Evolutionary conservation across 2,888 invertebrate genomes (phyloP).

Genomic region (Pecten maximus): DNA sequence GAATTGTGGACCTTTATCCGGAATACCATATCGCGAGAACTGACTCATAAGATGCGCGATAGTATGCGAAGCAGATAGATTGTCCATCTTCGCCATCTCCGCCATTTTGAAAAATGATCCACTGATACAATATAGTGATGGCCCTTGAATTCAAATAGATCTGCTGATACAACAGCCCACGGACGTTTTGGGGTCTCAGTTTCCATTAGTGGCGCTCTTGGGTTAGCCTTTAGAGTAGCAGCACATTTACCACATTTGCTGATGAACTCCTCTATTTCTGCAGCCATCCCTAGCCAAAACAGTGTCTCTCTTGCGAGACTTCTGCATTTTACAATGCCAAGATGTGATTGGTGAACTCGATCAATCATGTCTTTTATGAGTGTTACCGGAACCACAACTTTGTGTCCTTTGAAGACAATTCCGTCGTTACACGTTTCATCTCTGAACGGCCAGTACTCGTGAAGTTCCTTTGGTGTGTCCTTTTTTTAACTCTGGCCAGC

Average conservation of each 20-base stretch:
- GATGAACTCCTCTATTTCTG: constrained; percentile 48
- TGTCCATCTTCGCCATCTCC: no score
- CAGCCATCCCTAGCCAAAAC: constrained; percentile 53
- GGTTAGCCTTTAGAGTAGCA: constrained; percentile 38
- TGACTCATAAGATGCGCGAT: no score
- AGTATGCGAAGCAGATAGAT: no score
- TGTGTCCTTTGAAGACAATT: constrained; percentile 50
- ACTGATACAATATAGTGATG: constrained; percentile 50
- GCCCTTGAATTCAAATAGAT: constrained; percentile 54
- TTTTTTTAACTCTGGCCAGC: constrained; percentile 54
- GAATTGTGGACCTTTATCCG: no score
- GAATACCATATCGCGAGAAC: no score
- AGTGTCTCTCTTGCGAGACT: constrained; percentile 50
- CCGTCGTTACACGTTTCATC: constrained; percentile 55
- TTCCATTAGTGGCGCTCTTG: constrained; percentile 51
- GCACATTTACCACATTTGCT: constrained; percentile 50
- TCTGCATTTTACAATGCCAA: constrained; percentile 58
- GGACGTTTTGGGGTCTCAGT: constrained; percentile 53
- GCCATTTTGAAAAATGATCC: constrained; percentile 54
- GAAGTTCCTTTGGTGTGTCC: constrained; percentile 39
- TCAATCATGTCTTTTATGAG: constrained; percentile 48
- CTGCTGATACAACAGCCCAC: constrained; percentile 51
- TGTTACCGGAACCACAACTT: constrained; percentile 45
- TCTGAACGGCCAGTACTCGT: constrained; percentile 50
- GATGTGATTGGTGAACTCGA: constrained; percentile 51